A percentile compares a stretch with the other conserved stretches of the same genome.
phyloP scores from a whole-genome alignment of 2,888 invertebrate genomes.

The Ganaspis brasiliensis region DNA sequence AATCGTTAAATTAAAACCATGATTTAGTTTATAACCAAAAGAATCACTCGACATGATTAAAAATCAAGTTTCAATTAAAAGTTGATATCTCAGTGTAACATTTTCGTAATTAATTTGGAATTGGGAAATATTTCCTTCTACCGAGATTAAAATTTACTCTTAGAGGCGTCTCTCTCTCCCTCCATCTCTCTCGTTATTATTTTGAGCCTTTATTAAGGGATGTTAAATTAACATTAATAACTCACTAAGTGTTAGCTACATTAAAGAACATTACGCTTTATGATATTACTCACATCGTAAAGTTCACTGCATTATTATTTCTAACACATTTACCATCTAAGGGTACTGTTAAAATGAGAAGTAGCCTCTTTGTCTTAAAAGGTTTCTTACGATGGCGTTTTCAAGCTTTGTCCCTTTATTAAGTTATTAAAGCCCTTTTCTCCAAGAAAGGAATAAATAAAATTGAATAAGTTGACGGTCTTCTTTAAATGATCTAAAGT shows the following conservation, averaged over 20 bases:
- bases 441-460: neutral
- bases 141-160: neutral
- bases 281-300: conserved; percentile 14
- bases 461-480: neutral
- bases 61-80: too few relatives aligned
- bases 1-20: too few relatives aligned
- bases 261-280: conserved; percentile 6
- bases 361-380: conserved; percentile 14
- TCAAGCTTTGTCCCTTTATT: conserved; percentile 21
- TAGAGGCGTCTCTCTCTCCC: neutral
- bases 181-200: neutral
- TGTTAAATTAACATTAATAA: conserved; percentile 18
- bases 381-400: conserved; percentile 14
- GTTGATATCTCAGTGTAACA: too few relatives aligned
- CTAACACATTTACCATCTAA: neutral
- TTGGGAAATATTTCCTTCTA: neutral
- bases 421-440: conserved; percentile 13
- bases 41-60: too few relatives aligned
- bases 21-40: too few relatives aligned
- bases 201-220: neutral
- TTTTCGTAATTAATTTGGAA: neutral
- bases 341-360: conserved; percentile 22
- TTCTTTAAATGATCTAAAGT: neutral
- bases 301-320: conserved; percentile 25
- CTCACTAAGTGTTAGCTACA: neutral